A percentile compares a stretch with the other conserved stretches of the same genome.
These are phyloP conservation scores for Holacanthus passer DNA, from an alignment of 2,113 vertebrate species.

Conservation along the genomic window DNA sequence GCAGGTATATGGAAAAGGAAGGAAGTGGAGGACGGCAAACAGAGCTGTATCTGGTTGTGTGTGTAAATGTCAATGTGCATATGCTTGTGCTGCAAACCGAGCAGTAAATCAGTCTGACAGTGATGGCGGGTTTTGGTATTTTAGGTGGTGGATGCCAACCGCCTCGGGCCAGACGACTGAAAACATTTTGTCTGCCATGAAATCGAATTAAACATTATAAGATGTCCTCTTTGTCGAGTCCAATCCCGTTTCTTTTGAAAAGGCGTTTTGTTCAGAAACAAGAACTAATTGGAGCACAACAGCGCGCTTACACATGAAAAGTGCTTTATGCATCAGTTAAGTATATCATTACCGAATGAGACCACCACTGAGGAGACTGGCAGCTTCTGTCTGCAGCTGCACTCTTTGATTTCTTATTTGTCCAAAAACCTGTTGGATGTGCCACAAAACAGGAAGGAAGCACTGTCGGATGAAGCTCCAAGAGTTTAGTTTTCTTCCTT, in stretches of 20 bases:
- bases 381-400: neutral
- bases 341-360: neutral
- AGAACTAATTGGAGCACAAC: conserved; percentile 46
- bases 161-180: conserved; percentile 38
- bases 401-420: neutral
- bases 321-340: conserved; percentile 1
- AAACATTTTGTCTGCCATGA: conserved; percentile 56
- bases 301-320: conserved; percentile 4
- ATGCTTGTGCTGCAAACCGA: conserved; percentile 29
- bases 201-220: conserved; percentile 56
- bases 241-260: conserved; percentile 7
- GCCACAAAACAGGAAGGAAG: neutral
- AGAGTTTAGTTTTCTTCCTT: neutral
- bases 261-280: conserved; percentile 29
- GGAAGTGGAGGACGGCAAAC: neutral
- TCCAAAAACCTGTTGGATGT: neutral
- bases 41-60: conserved; percentile 5
- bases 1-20: neutral
- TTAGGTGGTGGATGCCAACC: conserved; percentile 40
- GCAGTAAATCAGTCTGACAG: conserved; percentile 60
- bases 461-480: neutral
- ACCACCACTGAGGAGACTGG: neutral
- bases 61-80: conserved; percentile 48
- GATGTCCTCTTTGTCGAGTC: conserved; percentile 44
- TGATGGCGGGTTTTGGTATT: conserved; percentile 41